Percentiles rank a stretch among this genome's conserved stretches.
Evolutionary conservation across 2,113 vertebrate species (phyloP).

Genomic region (Oryzias melastigma): DNA sequence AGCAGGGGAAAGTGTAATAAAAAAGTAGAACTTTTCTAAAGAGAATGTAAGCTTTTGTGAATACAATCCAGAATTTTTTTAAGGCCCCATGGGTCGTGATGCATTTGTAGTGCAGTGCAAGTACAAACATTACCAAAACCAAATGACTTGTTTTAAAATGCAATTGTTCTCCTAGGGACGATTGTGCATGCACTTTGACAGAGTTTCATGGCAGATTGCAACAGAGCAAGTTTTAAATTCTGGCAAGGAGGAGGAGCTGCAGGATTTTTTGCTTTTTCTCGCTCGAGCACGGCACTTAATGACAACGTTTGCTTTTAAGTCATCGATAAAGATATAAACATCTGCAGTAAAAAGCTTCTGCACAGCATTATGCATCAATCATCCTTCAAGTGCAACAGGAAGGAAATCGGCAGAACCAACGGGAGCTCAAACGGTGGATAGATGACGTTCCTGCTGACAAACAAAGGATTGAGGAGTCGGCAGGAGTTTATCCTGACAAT

Average conservation of each 20-base stretch:
- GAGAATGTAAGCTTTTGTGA: slow-evolving; percentile 41
- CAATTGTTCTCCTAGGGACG: not conserved
- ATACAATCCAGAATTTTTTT: slow-evolving; percentile 13
- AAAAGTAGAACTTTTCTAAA: slow-evolving; percentile 4
- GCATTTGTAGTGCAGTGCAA: slow-evolving; percentile 22
- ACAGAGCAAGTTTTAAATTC: not conserved
- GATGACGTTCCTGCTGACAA: slow-evolving; percentile 37
- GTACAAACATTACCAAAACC: not conserved
- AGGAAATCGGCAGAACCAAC: slow-evolving; percentile 9
- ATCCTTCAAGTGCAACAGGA: slow-evolving; percentile 18
- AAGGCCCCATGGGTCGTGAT: slow-evolving; percentile 31
- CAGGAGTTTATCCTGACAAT: slow-evolving; percentile 50
- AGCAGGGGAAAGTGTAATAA: not conserved
- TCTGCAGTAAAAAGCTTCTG: slow-evolving; percentile 7
- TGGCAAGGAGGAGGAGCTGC: not conserved
- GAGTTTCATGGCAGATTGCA: not conserved
- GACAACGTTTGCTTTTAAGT: not conserved
- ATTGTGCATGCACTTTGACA: not conserved
- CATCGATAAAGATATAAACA: slow-evolving; percentile 11
- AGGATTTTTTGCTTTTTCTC: not conserved
- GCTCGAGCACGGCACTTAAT: not conserved
- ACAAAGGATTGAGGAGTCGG: slow-evolving; percentile 17
- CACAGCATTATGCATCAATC: slow-evolving; percentile 22
- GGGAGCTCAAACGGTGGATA: slow-evolving; percentile 27
- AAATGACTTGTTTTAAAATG: not conserved